These are phyloP conservation scores for Enteromius trimaculatus DNA, from an alignment of 2,797 vertebrate species.

Conservation along the genomic window DNA sequence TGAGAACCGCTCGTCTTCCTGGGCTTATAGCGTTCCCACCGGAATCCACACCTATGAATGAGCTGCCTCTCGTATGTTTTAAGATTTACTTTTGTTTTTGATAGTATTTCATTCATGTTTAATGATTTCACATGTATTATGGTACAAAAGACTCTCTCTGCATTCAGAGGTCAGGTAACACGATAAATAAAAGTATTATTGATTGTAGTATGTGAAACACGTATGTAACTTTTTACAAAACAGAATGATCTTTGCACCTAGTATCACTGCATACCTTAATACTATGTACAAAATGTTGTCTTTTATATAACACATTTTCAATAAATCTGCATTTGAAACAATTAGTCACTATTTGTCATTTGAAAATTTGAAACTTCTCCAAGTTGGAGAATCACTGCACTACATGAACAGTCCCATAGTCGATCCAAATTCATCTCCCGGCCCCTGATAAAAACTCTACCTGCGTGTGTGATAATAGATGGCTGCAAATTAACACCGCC, in stretches of 20 bases:
- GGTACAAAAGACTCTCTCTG: slow-evolving; percentile 51
- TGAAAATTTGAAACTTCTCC: slow-evolving; percentile 42
- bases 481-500: slow-evolving; percentile 60
- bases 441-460: slow-evolving; percentile 71
- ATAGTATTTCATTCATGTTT: slow-evolving; percentile 19
- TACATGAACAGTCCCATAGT: slow-evolving; percentile 64
- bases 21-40: not conserved
- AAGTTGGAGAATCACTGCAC: slow-evolving; percentile 72
- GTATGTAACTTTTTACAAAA: slow-evolving; percentile 36
- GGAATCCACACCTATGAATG: not conserved
- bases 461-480: slow-evolving; percentile 74
- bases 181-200: slow-evolving; percentile 31
- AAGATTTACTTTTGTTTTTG: not conserved
- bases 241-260: slow-evolving; percentile 31
- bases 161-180: slow-evolving; percentile 45
- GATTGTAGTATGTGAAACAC: slow-evolving; percentile 35
- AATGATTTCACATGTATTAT: slow-evolving; percentile 24
- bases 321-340: slow-evolving; percentile 73
- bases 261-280: slow-evolving; percentile 42
- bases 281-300: slow-evolving; percentile 29
- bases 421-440: slow-evolving; percentile 72
- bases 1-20: not conserved
- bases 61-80: not conserved
- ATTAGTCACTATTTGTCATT: slow-evolving; percentile 44
- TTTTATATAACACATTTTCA: slow-evolving; percentile 72